phyloP scores from a whole-genome alignment of 2,888 invertebrate genomes.

The Idaea aversata region DNA sequence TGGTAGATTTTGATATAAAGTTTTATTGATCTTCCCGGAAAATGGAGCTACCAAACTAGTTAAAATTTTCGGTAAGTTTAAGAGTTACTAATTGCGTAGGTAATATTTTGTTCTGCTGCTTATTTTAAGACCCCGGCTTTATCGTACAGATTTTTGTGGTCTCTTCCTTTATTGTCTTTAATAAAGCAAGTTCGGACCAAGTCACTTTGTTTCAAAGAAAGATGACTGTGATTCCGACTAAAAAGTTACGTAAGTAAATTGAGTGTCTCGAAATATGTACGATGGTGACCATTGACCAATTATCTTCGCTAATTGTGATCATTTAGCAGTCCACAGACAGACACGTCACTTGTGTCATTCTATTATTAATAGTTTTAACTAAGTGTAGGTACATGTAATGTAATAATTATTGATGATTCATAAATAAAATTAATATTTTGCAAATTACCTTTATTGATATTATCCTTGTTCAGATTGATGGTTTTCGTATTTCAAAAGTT shows the following conservation, averaged over 20 bases:
- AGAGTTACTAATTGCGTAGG: too few species aligned
- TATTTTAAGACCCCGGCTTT: too few species aligned
- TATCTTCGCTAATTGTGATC: slow-evolving; percentile 22
- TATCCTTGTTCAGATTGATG: too few species aligned
- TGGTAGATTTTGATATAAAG: too few species aligned
- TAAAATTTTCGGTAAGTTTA: too few species aligned
- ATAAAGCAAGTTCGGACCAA: too few species aligned
- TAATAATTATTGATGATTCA: background rate
- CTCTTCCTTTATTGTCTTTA: too few species aligned
- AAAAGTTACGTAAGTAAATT: background rate
- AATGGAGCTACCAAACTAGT: too few species aligned
- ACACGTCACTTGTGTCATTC: slow-evolving; percentile 1
- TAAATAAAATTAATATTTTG: background rate
- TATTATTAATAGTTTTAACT: background rate
- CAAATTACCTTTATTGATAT: background rate
- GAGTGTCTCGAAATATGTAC: background rate
- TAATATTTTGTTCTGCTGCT: too few species aligned
- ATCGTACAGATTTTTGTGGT: too few species aligned
- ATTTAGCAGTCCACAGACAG: slow-evolving; percentile 14
- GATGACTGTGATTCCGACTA: background rate
- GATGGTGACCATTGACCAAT: slow-evolving; percentile 9
- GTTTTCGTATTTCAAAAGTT: too few species aligned
- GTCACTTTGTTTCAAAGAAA: background rate
- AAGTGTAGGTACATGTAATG: background rate
- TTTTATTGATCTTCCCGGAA: too few species aligned